phyloP scores from a whole-genome alignment of 2,888 invertebrate genomes.

The Acrobasis repandana region DNA sequence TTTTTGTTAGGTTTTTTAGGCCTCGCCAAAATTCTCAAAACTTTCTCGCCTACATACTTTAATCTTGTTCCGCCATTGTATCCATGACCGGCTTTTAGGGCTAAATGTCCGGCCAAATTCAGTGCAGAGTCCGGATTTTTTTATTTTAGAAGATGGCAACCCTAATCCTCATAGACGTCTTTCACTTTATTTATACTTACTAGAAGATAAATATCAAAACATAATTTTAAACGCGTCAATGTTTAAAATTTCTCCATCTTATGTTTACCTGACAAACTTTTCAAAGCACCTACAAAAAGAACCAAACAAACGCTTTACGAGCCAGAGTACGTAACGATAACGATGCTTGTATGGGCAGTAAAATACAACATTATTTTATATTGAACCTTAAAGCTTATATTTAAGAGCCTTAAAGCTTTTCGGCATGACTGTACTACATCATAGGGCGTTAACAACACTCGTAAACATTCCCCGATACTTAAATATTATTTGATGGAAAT shows the following conservation, averaged over 20 bases:
- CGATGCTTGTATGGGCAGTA: conserved; percentile 2
- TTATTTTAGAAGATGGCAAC: no score
- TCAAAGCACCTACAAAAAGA: conserved; percentile 13
- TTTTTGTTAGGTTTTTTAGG: no score
- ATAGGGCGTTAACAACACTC: conserved; percentile 15
- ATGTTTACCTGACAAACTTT: conserved; percentile 6
- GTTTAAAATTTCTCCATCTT: conserved; percentile 5
- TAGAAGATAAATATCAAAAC: background rate
- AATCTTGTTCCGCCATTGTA: no score
- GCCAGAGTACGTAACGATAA: conserved; percentile 13
- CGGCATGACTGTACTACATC: conserved; percentile 11
- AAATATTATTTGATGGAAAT: conserved; percentile 21
- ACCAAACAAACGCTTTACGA: conserved; percentile 16
- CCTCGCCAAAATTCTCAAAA: no score
- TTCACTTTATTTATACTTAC: no score
- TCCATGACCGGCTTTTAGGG: no score
- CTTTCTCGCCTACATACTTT: no score
- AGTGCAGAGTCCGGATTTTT: no score
- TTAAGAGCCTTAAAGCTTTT: background rate
- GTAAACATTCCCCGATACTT: conserved; percentile 20
- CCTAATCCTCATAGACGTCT: no score
- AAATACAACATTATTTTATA: background rate
- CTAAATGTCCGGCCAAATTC: no score
- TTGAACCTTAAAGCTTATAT: conserved; percentile 1
- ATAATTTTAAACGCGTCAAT: background rate